These are phyloP conservation scores for Buphagus erythrorhynchus DNA, from an alignment of 2,797 vertebrate genomes.

Conservation along the genomic window DNA sequence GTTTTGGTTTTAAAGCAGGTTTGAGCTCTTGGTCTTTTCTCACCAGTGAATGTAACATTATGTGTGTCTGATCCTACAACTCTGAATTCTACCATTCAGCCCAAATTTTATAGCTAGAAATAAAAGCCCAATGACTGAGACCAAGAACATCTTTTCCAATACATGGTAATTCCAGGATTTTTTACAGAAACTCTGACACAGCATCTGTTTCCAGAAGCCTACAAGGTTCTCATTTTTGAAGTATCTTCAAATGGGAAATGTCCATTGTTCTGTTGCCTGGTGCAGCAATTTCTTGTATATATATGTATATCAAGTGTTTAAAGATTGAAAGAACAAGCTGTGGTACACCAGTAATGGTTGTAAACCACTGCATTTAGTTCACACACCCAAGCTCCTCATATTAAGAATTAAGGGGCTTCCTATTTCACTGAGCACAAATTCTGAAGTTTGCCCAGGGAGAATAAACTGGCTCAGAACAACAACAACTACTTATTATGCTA, in stretches of 20 bases:
- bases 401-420: neutral
- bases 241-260: neutral
- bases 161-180: neutral
- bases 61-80: neutral
- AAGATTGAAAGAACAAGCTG: neutral
- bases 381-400: rapidly evolving
- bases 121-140: neutral
- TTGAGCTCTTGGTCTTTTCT: neutral
- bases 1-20: neutral
- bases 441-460: neutral
- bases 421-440: neutral
- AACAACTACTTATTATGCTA: neutral
- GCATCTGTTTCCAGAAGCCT: neutral
- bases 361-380: neutral
- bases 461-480: neutral
- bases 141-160: neutral
- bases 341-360: neutral
- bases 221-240: neutral
- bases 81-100: neutral
- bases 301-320: neutral
- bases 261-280: neutral
- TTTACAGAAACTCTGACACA: neutral
- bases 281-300: neutral
- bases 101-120: neutral
- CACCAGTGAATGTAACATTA: neutral